phyloP scores from a whole-genome alignment of 2,113 vertebrate species.

The Myodes glareolus region DNA sequence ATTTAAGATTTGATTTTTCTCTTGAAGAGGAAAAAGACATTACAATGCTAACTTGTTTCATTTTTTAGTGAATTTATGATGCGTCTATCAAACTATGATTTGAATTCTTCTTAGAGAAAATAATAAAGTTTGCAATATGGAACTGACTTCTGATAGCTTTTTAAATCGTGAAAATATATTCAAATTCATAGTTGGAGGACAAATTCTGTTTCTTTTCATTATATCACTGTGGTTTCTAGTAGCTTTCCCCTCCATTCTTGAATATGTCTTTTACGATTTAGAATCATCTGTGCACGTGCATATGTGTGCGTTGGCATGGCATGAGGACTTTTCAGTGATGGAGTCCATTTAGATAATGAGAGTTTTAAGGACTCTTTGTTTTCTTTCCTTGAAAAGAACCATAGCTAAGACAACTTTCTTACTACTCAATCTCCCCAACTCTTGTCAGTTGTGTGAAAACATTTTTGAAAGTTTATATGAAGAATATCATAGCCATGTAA shows the following conservation, averaged over 20 bases:
- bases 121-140: neutral
- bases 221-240: neutral
- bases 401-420: neutral
- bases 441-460: constrained; percentile 20
- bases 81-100: neutral
- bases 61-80: constrained; percentile 48
- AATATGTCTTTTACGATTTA: constrained; percentile 13
- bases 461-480: constrained; percentile 49
- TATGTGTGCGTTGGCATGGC: neutral
- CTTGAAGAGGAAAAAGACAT: constrained; percentile 75
- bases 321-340: neutral
- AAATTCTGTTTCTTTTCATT: constrained; percentile 25
- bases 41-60: constrained; percentile 57
- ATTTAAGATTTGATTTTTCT: constrained; percentile 79
- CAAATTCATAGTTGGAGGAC: constrained; percentile 46
- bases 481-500: neutral
- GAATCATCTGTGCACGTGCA: neutral
- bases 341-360: constrained; percentile 4
- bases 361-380: constrained; percentile 21
- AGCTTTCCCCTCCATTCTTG: neutral
- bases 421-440: neutral
- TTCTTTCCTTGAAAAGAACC: constrained; percentile 2
- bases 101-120: constrained; percentile 50
- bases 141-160: neutral
- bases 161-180: constrained; percentile 38